phyloP scores from a whole-genome alignment of 2,113 vertebrate genomes.

The Festucalex cinctus region DNA sequence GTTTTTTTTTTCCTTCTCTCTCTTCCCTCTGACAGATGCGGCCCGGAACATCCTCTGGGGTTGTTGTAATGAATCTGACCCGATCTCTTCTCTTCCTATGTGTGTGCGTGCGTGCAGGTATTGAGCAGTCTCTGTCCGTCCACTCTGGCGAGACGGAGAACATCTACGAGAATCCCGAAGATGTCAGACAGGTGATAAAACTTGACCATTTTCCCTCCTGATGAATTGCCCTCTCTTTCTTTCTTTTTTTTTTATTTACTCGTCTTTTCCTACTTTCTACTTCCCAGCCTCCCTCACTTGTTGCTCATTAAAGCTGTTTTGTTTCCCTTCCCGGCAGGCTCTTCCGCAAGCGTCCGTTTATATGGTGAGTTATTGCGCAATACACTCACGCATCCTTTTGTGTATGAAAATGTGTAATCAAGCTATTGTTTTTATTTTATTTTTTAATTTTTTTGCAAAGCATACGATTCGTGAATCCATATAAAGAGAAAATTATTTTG shows the following conservation, averaged over 20 bases:
- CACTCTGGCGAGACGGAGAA: slow-evolving; percentile 67
- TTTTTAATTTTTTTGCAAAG: too few relatives aligned
- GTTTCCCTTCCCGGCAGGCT: slow-evolving; percentile 53
- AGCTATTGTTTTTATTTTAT: not conserved
- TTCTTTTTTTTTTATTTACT: slow-evolving; percentile 1
- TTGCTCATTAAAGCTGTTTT: slow-evolving; percentile 59
- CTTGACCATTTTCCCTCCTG: slow-evolving; percentile 20
- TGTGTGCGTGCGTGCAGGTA: slow-evolving; percentile 40
- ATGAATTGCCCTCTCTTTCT: slow-evolving; percentile 14
- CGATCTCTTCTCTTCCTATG: slow-evolving; percentile 7
- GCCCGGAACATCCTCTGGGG: slow-evolving; percentile 56
- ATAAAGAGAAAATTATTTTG: too few relatives aligned
- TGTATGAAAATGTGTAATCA: not conserved
- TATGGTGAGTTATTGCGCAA: slow-evolving; percentile 72
- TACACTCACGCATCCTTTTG: not conserved
- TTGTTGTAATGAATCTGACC: slow-evolving; percentile 57
- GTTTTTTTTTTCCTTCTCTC: slow-evolving; percentile 49
- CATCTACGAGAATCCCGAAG: slow-evolving; percentile 76
- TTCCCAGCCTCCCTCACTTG: slow-evolving; percentile 37
- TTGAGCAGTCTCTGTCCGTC: slow-evolving; percentile 69
- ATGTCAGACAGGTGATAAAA: slow-evolving; percentile 72
- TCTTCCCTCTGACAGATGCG: slow-evolving; percentile 57
- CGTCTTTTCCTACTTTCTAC: slow-evolving; percentile 18
- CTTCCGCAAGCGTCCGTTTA: slow-evolving; percentile 67
- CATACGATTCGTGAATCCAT: too few relatives aligned